These are phyloP conservation scores for Zhuqinia jingwanae DNA, from an alignment of 2,888 invertebrate species.

Conservation along the genomic window DNA sequence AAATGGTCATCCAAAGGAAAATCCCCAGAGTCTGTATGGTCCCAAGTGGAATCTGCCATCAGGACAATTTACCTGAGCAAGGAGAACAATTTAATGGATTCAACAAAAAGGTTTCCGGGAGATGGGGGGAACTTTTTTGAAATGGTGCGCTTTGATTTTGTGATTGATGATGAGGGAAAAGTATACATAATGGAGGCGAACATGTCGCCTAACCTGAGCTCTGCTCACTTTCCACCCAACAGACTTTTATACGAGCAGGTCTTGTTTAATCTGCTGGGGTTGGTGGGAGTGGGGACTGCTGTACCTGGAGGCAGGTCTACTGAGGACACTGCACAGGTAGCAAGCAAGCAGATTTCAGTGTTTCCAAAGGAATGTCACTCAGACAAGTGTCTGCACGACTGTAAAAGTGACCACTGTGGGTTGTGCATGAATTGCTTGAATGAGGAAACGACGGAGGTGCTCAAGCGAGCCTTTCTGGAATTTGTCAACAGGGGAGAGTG, in stretches of 20 bases:
- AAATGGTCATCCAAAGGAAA: conserved; percentile 82
- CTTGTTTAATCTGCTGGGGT: conserved; percentile 89
- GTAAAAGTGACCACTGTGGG: conserved; percentile 85
- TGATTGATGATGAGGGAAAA: conserved; percentile 92
- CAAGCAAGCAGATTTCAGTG: conserved; percentile 90
- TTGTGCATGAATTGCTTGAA: conserved; percentile 90
- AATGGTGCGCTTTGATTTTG: conserved; percentile 96
- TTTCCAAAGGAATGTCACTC: conserved; percentile 86
- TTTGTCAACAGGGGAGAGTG: conserved; percentile 90
- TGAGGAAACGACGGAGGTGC: conserved; percentile 83
- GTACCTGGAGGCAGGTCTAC: conserved; percentile 78
- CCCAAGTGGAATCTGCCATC: conserved; percentile 90
- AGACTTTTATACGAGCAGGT: conserved; percentile 94
- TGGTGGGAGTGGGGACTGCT: conserved; percentile 86
- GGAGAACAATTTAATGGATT: conserved; percentile 86
- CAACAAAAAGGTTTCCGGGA: conserved; percentile 80
- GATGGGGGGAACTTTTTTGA: conserved; percentile 91
- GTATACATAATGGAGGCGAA: conserved; percentile 97
- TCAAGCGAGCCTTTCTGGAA: conserved; percentile 89
- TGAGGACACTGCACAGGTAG: conserved; percentile 85
- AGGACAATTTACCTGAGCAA: conserved; percentile 86
- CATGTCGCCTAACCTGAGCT: conserved; percentile 98
- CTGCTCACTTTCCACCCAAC: conserved; percentile 95
- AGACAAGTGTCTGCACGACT: conserved; percentile 84
- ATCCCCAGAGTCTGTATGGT: conserved; percentile 89